phyloP scores from a whole-genome alignment of 2,113 vertebrate species.

The Silurus glanis region DNA sequence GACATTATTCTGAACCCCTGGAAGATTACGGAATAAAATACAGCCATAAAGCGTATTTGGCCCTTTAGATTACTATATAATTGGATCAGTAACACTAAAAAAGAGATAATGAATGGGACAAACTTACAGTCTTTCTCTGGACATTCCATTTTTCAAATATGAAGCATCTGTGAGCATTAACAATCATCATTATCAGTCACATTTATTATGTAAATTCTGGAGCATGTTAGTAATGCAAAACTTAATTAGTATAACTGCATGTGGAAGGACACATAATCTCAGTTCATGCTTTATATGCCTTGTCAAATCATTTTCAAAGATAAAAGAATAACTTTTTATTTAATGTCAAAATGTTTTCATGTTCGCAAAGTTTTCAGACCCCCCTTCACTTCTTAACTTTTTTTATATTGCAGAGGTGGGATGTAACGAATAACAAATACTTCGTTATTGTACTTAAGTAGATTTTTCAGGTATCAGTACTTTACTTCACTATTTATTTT shows the following conservation, averaged over 20 bases:
- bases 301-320: background rate
- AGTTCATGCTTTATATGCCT: background rate
- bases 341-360: background rate
- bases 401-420: too few species aligned
- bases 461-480: too few species aligned
- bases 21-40: background rate
- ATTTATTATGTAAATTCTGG: background rate
- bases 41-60: background rate
- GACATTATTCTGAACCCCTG: conserved; percentile 80
- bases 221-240: background rate
- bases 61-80: background rate
- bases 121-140: conserved; percentile 64
- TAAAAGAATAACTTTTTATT: background rate
- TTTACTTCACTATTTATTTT: too few species aligned
- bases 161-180: conserved; percentile 48
- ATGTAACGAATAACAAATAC: too few species aligned
- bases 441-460: too few species aligned
- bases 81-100: conserved; percentile 8
- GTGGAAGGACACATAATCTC: background rate
- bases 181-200: conserved; percentile 2
- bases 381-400: too few species aligned
- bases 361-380: too few species aligned
- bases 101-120: background rate
- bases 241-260: background rate
- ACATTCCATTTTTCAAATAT: conserved; percentile 64